Evolutionary conservation across 2,113 vertebrate genomes (phyloP).

Genomic region (Crotalus horridus): DNA sequence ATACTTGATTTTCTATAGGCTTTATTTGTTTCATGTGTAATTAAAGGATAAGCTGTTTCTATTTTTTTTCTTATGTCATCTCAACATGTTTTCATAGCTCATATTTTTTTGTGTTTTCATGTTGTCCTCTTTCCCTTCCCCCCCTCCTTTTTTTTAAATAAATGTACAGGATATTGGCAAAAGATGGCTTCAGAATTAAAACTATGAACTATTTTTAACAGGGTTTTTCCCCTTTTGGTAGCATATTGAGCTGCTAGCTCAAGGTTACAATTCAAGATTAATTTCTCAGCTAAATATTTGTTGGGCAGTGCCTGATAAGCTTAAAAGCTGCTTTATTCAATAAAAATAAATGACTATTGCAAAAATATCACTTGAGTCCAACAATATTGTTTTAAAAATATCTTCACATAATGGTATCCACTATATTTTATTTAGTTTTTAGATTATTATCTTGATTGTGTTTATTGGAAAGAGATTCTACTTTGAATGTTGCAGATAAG

Average conservation of each 20-base stretch:
- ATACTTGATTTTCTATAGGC: conserved; percentile 77
- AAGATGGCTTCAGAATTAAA: conserved; percentile 77
- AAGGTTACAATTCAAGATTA: conserved; percentile 67
- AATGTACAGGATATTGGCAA: conserved; percentile 76
- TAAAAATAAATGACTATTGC: conserved; percentile 69
- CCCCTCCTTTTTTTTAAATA: conserved; percentile 60
- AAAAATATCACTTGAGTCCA: conserved; percentile 71
- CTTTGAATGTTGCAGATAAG: conserved; percentile 45
- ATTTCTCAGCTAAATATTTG: conserved; percentile 76
- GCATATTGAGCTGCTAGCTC: conserved; percentile 78
- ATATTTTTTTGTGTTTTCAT: conserved; percentile 64
- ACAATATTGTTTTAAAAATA: conserved; percentile 73
- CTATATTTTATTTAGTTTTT: conserved; percentile 66
- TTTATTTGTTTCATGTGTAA: conserved; percentile 75
- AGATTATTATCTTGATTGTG: conserved; percentile 58
- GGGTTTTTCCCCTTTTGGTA: conserved; percentile 74
- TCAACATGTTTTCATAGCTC: conserved; percentile 70
- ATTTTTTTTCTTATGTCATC: conserved; percentile 70
- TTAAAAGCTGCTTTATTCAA: conserved; percentile 88
- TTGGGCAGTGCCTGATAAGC: conserved; percentile 93
- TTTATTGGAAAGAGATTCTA: conserved; percentile 58
- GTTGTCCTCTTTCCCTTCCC: conserved; percentile 46
- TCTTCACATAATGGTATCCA: conserved; percentile 69
- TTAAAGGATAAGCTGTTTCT: conserved; percentile 80
- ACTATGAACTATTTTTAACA: conserved; percentile 83